Conservation (phyloP, 2,797 vertebrate genomes). For the Cuculus canorus region DNA sequence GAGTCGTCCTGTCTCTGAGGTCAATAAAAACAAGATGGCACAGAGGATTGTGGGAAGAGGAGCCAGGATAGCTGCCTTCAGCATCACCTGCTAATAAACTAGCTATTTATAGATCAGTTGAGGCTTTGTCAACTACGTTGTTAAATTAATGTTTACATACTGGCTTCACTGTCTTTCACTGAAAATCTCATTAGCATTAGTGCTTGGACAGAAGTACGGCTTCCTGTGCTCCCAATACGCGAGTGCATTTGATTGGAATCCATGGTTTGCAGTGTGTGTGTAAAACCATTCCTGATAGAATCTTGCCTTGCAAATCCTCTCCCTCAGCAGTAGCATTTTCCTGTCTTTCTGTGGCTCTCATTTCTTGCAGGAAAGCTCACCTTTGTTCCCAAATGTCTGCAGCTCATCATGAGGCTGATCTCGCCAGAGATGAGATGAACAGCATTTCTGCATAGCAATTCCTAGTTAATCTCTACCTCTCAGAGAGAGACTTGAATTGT, state of each 20-base stretch:
- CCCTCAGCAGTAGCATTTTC: background rate
- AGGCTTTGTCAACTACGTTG: slow-evolving; percentile 53
- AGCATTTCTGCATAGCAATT: slow-evolving; percentile 65
- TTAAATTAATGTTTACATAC: slow-evolving; percentile 71
- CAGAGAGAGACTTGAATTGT: slow-evolving; percentile 54
- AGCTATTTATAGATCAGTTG: slow-evolving; percentile 61
- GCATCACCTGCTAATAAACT: slow-evolving; percentile 64
- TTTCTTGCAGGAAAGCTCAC: slow-evolving; percentile 50
- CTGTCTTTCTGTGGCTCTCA: slow-evolving; percentile 5
- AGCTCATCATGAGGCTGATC: slow-evolving; percentile 48
- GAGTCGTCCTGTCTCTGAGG: background rate
- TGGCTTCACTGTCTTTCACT: slow-evolving; percentile 27
- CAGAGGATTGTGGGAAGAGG: slow-evolving; percentile 24
- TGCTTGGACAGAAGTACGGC: background rate
- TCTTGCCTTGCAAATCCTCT: slow-evolving; percentile 29
- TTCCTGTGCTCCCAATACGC: background rate
- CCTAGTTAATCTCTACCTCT: slow-evolving; percentile 69
- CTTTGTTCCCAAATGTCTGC: slow-evolving; percentile 51
- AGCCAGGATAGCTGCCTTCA: slow-evolving; percentile 49
- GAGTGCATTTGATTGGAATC: background rate
- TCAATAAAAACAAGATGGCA: slow-evolving; percentile 55
- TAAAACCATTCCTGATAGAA: slow-evolving; percentile 25
- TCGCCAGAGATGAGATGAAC: slow-evolving; percentile 10
- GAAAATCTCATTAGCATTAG: slow-evolving; percentile 60
- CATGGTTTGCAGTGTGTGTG: background rate